These are phyloP conservation scores for Hippolais icterina DNA, from an alignment of 2,113 vertebrate species.

Conservation along the genomic window DNA sequence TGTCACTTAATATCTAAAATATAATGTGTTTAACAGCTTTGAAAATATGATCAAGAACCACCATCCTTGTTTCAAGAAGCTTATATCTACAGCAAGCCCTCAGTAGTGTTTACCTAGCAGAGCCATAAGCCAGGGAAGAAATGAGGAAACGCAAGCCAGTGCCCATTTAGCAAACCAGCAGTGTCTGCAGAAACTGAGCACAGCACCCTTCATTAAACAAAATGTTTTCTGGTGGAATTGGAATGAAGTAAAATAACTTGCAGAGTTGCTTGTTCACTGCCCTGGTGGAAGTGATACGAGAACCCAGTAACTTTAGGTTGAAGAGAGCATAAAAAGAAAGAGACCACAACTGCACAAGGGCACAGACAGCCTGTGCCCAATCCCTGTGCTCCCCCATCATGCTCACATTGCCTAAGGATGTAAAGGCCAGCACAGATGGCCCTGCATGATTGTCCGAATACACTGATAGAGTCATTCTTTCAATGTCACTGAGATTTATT, in stretches of 20 bases:
- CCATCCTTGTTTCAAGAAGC: neutral
- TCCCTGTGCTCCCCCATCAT: neutral
- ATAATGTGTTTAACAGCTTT: neutral
- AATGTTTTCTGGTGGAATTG: neutral
- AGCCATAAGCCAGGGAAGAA: neutral
- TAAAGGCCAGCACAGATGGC: slow-evolving; percentile 44
- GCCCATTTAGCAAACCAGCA: neutral
- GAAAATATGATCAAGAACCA: neutral
- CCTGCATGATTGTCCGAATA: neutral
- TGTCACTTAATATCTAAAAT: neutral
- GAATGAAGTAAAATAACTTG: neutral
- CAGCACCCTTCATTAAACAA: neutral
- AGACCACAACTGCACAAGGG: neutral
- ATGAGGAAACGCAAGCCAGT: neutral
- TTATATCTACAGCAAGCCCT: neutral
- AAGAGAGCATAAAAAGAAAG: neutral
- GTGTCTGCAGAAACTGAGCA: neutral
- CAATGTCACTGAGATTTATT: slow-evolving; percentile 48
- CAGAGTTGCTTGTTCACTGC: neutral
- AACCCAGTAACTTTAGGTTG: neutral
- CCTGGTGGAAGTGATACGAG: neutral
- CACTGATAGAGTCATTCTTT: slow-evolving; percentile 4
- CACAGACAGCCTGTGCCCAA: neutral
- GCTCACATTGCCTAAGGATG: neutral
- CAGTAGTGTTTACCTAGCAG: neutral